phyloP scores from a whole-genome alignment of 2,113 vertebrate genomes.

The Melanostigma gelatinosum region DNA sequence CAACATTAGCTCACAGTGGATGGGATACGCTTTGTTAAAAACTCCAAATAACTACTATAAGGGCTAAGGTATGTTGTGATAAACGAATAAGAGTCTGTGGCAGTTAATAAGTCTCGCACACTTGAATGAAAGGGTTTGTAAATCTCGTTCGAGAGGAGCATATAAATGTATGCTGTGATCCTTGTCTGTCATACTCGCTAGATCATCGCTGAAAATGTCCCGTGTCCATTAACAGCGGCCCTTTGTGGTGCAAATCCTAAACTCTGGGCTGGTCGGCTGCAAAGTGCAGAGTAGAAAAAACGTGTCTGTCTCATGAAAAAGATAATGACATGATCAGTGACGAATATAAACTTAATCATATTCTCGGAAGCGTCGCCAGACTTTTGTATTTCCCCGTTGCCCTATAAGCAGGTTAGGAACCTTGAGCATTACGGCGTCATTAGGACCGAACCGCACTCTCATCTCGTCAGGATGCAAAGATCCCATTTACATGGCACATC shows the following conservation, averaged over 20 bases:
- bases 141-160: no score
- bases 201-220: no score
- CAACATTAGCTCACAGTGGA: no score
- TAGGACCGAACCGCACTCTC: conserved; percentile 59
- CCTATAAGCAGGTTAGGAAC: conserved; percentile 60
- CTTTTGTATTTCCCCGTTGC: conserved; percentile 13
- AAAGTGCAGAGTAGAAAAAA: no score
- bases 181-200: no score
- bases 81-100: not conserved
- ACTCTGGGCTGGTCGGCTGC: not conserved
- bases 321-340: not conserved
- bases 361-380: conserved; percentile 32
- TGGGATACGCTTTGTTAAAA: no score
- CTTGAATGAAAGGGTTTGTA: no score
- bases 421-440: conserved; percentile 60
- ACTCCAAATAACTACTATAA: no score
- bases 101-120: no score
- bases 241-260: not conserved
- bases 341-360: conserved; percentile 7
- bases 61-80: no score
- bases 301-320: not conserved
- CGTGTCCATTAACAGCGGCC: no score
- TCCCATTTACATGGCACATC: conserved; percentile 73
- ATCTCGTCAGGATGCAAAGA: conserved; percentile 70
- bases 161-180: no score